Percentiles rank a stretch among this genome's conserved stretches.
phyloP scores from a whole-genome alignment of 2,113 vertebrate species.

The Neotoma lepida region DNA sequence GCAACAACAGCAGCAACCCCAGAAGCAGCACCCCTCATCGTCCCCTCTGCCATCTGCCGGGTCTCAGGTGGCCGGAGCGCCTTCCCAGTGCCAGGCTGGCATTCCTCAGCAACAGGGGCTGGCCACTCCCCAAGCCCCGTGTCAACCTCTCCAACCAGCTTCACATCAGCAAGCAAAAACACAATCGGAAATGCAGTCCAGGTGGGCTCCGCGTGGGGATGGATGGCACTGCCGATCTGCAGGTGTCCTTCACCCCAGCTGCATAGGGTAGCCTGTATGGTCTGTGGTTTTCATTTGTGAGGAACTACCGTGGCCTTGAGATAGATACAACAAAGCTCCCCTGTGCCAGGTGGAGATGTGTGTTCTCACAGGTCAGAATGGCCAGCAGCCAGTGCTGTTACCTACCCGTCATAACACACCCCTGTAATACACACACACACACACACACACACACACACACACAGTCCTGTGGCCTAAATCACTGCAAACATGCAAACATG shows the following conservation, averaged over 20 bases:
- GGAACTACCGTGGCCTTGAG: neutral
- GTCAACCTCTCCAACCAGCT: slow-evolving; percentile 85
- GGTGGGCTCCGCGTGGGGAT: slow-evolving; percentile 83
- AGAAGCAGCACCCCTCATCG: slow-evolving; percentile 81
- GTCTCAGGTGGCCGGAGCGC: slow-evolving; percentile 80
- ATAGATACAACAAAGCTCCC: neutral
- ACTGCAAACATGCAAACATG: slow-evolving; percentile 13
- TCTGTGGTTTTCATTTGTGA: fast-evolving
- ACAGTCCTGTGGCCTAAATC: neutral
- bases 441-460: neutral
- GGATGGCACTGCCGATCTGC: fast-evolving
- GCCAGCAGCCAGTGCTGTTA: neutral
- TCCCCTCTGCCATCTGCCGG: slow-evolving; percentile 63
- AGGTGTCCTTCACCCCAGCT: neutral
- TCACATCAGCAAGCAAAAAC: slow-evolving; percentile 87
- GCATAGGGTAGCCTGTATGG: neutral
- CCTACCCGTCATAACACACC: neutral
- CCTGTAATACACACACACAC: neutral
- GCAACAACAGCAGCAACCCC: slow-evolving; percentile 92
- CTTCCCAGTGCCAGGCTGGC: slow-evolving; percentile 83
- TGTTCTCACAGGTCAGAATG: neutral
- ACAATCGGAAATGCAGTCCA: slow-evolving; percentile 98
- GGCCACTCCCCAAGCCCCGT: slow-evolving; percentile 81
- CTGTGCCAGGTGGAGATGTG: neutral
- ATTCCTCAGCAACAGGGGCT: slow-evolving; percentile 82